Conservation (phyloP, 2,113 vertebrate species). For the Pionites leucogaster region DNA sequence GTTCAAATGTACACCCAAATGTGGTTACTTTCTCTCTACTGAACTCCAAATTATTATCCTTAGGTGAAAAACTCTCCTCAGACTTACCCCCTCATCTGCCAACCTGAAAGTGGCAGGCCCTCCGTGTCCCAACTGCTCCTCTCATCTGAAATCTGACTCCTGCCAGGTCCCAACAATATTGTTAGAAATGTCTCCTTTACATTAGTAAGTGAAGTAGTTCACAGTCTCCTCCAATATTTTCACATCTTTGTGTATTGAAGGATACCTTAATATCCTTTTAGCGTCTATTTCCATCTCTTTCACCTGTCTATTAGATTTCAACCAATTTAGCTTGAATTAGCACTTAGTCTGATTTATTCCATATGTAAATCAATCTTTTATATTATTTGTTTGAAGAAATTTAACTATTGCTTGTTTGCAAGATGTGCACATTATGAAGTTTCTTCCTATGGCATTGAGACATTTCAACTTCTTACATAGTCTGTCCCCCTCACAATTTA, state of each 20-base stretch:
- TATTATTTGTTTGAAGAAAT: neutral
- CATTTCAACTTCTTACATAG: neutral
- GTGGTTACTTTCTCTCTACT: neutral
- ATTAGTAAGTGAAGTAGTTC: neutral
- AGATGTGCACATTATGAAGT: neutral
- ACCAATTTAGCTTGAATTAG: neutral
- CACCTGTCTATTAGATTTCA: neutral
- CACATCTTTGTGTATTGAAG: neutral
- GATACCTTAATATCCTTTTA: neutral
- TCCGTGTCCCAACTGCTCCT: neutral
- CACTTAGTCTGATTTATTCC: neutral
- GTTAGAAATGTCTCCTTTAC: neutral
- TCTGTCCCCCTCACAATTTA: neutral
- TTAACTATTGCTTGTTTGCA: neutral
- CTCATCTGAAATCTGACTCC: neutral
- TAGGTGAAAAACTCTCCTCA: neutral
- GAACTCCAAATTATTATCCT: neutral
- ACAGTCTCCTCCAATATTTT: neutral
- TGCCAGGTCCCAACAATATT: neutral
- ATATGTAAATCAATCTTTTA: neutral
- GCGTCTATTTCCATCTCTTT: neutral
- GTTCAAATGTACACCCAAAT: neutral
- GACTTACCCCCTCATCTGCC: neutral
- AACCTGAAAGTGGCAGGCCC: neutral
- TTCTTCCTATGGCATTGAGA: neutral